Conservation (phyloP, 2,888 invertebrate species). For the Catocala nupta region DNA sequence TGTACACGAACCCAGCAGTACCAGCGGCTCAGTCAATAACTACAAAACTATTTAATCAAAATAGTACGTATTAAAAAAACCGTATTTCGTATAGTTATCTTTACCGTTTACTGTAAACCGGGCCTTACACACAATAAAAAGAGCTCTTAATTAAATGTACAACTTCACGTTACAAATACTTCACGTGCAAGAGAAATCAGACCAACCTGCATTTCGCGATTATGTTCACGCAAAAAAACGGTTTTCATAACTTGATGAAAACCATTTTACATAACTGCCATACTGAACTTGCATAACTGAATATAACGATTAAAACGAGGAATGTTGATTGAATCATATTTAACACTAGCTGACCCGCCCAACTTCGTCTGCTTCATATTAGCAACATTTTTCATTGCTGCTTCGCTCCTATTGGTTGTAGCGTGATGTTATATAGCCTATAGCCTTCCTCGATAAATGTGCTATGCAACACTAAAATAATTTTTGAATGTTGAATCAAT, state of each 20-base stretch:
- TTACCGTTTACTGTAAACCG: not conserved
- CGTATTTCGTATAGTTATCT: too few relatives aligned
- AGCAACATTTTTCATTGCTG: too few relatives aligned
- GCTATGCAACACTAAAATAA: too few relatives aligned
- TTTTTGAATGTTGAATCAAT: too few relatives aligned
- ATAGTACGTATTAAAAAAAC: too few relatives aligned
- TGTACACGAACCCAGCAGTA: too few relatives aligned
- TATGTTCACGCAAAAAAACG: constrained; percentile 21
- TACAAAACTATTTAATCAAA: too few relatives aligned
- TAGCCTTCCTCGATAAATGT: too few relatives aligned
- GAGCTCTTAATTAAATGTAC: constrained; percentile 34
- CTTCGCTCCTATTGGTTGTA: too few relatives aligned
- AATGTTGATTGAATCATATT: constrained; percentile 14
- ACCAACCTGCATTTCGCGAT: constrained; percentile 22
- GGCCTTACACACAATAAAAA: constrained; percentile 30
- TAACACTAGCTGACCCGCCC: not conserved
- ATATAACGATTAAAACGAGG: constrained; percentile 15
- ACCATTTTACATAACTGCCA: constrained; percentile 19
- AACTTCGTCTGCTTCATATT: too few relatives aligned
- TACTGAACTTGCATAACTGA: not conserved
- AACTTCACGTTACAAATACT: constrained; percentile 28
- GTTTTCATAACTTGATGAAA: constrained; percentile 20
- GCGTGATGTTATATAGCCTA: too few relatives aligned
- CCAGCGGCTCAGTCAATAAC: too few relatives aligned
- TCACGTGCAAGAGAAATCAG: constrained; percentile 41